Base-by-base conservation (phyloP, 1,140 invertebrate species). In the Drusus annulatus region DNA sequence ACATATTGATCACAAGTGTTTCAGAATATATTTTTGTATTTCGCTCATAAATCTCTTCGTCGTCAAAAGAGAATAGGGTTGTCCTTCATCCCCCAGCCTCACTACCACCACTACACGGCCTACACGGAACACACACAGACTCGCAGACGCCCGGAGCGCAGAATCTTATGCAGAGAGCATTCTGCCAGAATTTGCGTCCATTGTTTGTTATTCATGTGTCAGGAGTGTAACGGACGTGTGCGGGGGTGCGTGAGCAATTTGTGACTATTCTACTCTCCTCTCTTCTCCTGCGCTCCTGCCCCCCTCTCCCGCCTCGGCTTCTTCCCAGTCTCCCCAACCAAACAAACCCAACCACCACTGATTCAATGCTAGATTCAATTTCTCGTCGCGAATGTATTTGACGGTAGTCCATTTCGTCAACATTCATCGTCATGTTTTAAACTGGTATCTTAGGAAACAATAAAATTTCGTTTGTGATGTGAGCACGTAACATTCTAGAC, bases 191-290 rank as follows among this genome's bases (percentile, higher is more conserved):
- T 83, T 83, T 81, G 79, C 75, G 80, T 80, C 82, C 82, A 83
- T 83, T 83, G 82, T 83, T 83, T 83, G 82, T 83, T 83, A 83
- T 83, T 83, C 82, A 83, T 83, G 82, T 81, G 82, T 81, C 80
- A 79, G 75, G 76, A 76, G 73, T 83, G 82, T 74, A 76, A 75
- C 79, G 73, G 82, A 83, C 82, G 78, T 83, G 82, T 83, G 82
- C 82, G 82, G 77, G 82, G 82, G 82, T 78, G 82, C 82, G 82
- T 81, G 82, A 83, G 77, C 79, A 83, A 83, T 80, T 79, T 81
- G 79, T 73, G 58, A 65, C 79, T 56, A 76, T 76, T 76, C 60
- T 76, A 17, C 45, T 62, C 56, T 63, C 73, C 17, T 60, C 52
- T 50, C 52, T 5, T 17, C 15, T 17, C 8, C 15, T 17, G 1